Conservation (phyloP, 2,113 vertebrate species). For the Menura novaehollandiae region DNA sequence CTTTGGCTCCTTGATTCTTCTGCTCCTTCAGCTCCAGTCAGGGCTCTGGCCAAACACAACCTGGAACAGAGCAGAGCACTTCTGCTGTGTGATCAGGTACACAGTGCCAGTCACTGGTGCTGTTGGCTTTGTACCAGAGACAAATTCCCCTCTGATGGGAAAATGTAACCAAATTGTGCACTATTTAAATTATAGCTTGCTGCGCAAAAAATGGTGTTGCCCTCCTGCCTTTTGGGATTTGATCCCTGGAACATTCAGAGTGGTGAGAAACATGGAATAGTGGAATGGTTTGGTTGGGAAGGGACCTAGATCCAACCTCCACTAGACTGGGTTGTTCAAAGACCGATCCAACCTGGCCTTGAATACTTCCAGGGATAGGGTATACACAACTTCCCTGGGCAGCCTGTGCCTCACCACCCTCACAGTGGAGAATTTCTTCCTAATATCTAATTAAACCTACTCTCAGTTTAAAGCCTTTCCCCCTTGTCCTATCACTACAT, state of each 20-base stretch:
- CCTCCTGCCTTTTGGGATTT: neutral
- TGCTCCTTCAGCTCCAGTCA: rapidly evolving
- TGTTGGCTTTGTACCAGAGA: neutral
- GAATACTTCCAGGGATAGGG: neutral
- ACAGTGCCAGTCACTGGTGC: neutral
- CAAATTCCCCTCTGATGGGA: neutral
- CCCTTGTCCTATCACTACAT: neutral
- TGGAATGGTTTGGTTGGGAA: neutral
- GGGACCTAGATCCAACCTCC: neutral
- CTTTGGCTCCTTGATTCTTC: neutral
- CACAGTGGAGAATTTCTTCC: neutral
- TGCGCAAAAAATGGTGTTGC: neutral
- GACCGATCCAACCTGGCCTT: neutral
- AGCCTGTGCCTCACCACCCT: neutral
- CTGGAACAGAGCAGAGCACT: neutral
- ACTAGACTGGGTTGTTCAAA: neutral
- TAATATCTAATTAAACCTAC: neutral
- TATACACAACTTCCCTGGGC: neutral
- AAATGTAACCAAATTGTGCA: neutral
- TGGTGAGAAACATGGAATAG: neutral
- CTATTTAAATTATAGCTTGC: neutral
- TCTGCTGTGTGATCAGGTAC: neutral
- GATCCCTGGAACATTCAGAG: neutral
- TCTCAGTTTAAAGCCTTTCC: neutral
- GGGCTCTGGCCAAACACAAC: neutral